These are phyloP conservation scores for Brachypodius melanocephalos DNA, from an alignment of 2,113 vertebrate genomes.

Conservation along the genomic window DNA sequence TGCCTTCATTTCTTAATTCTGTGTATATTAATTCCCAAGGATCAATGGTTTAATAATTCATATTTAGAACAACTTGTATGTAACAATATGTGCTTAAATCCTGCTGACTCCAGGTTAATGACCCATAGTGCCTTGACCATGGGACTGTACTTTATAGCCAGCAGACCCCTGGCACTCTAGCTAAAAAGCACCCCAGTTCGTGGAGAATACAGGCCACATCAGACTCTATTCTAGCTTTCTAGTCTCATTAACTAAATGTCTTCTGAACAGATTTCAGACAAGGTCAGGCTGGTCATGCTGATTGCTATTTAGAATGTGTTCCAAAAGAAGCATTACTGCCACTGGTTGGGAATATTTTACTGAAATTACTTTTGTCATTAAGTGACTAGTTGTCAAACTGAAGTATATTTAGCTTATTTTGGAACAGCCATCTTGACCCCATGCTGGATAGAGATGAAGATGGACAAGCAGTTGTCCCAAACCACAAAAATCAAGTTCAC, in stretches of 20 bases:
- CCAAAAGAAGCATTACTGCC: constrained; percentile 5
- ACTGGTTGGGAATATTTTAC: background rate
- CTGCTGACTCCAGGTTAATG: background rate
- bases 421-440: background rate
- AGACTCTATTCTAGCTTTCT: background rate
- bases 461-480: background rate
- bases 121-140: background rate
- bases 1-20: background rate
- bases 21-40: background rate
- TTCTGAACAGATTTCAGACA: background rate
- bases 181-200: background rate
- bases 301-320: background rate
- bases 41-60: background rate
- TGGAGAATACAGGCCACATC: background rate
- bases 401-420: background rate
- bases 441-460: background rate
- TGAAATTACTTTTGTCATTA: background rate
- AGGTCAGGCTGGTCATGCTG: background rate
- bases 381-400: background rate
- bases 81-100: background rate
- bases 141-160: background rate
- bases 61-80: background rate
- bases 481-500: background rate
- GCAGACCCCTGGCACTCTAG: background rate
- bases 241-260: background rate